Conservation (phyloP, 1,140 invertebrate species). For the Littorina saxatilis region DNA sequence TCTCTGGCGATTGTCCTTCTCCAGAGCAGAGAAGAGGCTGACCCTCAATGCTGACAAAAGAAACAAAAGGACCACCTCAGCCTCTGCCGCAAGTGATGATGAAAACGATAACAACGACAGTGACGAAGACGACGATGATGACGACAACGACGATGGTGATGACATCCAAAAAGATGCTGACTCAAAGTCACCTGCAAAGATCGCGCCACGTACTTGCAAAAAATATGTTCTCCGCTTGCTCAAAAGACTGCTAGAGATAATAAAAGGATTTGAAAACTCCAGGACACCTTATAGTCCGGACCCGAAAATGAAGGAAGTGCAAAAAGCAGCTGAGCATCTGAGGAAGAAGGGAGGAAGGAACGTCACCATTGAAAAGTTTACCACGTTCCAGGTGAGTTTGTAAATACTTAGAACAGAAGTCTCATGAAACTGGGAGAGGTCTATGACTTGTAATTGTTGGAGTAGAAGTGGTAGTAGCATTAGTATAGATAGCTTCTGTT, state of each 20-base stretch:
- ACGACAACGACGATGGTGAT: no score
- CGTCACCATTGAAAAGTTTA: neutral
- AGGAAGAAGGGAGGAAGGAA: neutral
- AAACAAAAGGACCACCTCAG: neutral
- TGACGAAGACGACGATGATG: no score
- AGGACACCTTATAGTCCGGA: neutral
- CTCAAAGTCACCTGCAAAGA: no score
- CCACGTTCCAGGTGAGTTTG: constrained; percentile 23
- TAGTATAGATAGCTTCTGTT: no score
- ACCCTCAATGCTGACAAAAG: neutral
- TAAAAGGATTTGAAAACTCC: constrained; percentile 13
- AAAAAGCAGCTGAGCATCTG: neutral
- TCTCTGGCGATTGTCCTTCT: constrained; percentile 19
- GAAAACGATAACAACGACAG: no score
- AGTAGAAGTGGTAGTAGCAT: no score
- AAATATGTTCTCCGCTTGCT: constrained; percentile 6
- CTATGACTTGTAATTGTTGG: no score
- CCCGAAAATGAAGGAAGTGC: neutral
- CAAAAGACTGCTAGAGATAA: constrained; percentile 9
- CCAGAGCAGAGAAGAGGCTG: constrained; percentile 8
- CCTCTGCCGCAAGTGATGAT: neutral
- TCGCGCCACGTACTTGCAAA: neutral
- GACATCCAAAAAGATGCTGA: no score
- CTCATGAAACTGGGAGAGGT: no score
- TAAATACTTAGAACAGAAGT: no score